These are phyloP conservation scores for Amphimallon solstitiale DNA, from an alignment of 2,888 invertebrate species.

Conservation along the genomic window DNA sequence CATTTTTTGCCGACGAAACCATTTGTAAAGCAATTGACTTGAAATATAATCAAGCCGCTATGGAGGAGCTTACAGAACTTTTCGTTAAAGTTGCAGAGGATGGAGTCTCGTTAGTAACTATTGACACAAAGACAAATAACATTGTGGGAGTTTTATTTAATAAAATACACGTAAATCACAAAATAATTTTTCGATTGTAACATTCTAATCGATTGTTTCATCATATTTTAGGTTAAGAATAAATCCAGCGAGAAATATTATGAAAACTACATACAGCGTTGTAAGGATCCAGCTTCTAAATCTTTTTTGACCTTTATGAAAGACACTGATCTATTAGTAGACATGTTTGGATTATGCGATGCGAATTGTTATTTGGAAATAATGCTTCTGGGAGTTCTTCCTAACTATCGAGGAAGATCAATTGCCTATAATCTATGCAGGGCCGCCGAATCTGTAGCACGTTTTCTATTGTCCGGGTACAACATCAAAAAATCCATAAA, in stretches of 20 bases:
- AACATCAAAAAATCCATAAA: conserved; percentile 39
- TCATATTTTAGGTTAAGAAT: conserved; percentile 53
- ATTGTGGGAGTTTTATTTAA: conserved; percentile 73
- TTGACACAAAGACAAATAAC: conserved; percentile 65
- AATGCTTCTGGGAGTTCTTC: conserved; percentile 11
- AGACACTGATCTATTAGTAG: conserved; percentile 17
- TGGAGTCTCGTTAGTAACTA: conserved; percentile 72
- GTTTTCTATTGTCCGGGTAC: conserved; percentile 43
- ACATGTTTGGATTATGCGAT: conserved; percentile 6
- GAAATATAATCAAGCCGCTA: conserved; percentile 67
- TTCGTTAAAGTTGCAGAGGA: conserved; percentile 71
- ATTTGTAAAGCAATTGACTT: conserved; percentile 69
- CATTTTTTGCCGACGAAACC: conserved; percentile 70
- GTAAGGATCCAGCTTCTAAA: conserved; percentile 12
- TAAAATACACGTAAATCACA: conserved; percentile 70
- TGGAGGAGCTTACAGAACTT: conserved; percentile 70
- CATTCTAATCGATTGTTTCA: background rate
- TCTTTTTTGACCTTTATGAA: conserved; percentile 19
- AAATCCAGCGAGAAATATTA: conserved; percentile 52
- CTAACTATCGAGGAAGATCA: conserved; percentile 11
- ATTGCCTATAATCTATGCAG: conserved; percentile 21
- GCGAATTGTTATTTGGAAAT: conserved; percentile 22
- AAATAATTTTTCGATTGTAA: too few species aligned
- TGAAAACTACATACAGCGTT: conserved; percentile 4
- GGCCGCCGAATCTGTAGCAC: background rate